A percentile compares a stretch with the other conserved stretches of the same genome.
phyloP scores from a whole-genome alignment of 2,113 vertebrate genomes.

The Chloropsis cyanopogon region DNA sequence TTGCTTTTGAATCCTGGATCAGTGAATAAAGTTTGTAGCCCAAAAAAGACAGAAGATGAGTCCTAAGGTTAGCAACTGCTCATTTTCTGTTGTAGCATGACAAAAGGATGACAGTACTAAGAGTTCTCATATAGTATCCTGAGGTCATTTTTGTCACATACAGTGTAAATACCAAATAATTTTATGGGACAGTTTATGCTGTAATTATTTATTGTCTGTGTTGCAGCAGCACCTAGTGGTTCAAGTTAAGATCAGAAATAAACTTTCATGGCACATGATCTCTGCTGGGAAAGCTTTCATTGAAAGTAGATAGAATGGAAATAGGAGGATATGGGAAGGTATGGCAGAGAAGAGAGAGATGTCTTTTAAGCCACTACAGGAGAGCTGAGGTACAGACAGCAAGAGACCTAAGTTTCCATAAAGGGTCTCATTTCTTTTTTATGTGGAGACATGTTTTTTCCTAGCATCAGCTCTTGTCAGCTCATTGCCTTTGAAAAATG shows the following conservation, averaged over 20 bases:
- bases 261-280: not conserved
- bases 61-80: not conserved
- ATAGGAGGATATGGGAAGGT: not conserved
- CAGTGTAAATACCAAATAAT: not conserved
- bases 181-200: not conserved
- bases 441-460: not conserved
- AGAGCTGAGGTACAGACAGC: not conserved
- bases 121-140: not conserved
- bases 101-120: not conserved
- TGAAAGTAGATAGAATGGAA: not conserved
- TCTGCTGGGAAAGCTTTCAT: not conserved
- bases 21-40: not conserved
- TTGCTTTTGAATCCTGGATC: not conserved
- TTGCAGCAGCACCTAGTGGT: slow-evolving; percentile 64
- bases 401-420: not conserved
- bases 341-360: not conserved
- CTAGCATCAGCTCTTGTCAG: not conserved
- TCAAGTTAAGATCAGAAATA: slow-evolving; percentile 2
- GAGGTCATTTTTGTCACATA: not conserved
- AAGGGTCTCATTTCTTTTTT: not conserved
- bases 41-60: not conserved
- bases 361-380: not conserved
- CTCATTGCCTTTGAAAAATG: not conserved
- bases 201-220: slow-evolving; percentile 20
- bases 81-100: not conserved